Evolutionary conservation across 2,888 invertebrate species (phyloP).

Genomic region (Drosophila mercatorum): DNA sequence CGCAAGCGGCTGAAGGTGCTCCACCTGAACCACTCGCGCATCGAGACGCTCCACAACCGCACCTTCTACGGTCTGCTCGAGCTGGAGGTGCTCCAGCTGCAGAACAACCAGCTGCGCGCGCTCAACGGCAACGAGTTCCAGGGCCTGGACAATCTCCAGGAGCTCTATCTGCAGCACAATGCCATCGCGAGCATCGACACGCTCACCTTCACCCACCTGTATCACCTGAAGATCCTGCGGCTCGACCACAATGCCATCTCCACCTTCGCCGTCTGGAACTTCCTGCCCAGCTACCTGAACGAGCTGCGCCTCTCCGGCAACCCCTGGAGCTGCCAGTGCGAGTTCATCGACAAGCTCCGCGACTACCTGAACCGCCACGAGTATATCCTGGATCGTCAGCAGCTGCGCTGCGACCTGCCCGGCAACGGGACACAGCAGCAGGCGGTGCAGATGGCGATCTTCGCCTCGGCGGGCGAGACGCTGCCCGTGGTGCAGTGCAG

Average conservation of each 20-base stretch:
- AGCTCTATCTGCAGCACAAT: constrained; percentile 95
- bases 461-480: constrained; percentile 62
- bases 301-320: constrained; percentile 91
- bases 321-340: constrained; percentile 95
- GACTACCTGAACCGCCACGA: constrained; percentile 92
- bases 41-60: constrained; percentile 93
- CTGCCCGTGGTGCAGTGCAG: constrained; percentile 79
- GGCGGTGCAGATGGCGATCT: constrained; percentile 73
- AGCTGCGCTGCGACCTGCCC: constrained; percentile 89
- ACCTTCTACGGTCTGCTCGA: constrained; percentile 95
- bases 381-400: constrained; percentile 90
- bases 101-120: constrained; percentile 92
- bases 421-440: constrained; percentile 67
- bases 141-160: constrained; percentile 92
- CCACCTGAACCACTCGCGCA: constrained; percentile 94
- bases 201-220: constrained; percentile 92
- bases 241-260: constrained; percentile 93
- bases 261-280: constrained; percentile 92
- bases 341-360: constrained; percentile 91
- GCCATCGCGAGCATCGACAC: constrained; percentile 92
- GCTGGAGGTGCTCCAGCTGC: constrained; percentile 92
- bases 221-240: constrained; percentile 92
- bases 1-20: constrained; percentile 94
- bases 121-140: constrained; percentile 93
- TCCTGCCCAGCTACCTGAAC: constrained; percentile 87